Evolutionary conservation across 2,113 vertebrate genomes (phyloP), one percentile per base, ranked within the genome.

Genomic region (Boleophthalmus pectinirostris): DNA sequence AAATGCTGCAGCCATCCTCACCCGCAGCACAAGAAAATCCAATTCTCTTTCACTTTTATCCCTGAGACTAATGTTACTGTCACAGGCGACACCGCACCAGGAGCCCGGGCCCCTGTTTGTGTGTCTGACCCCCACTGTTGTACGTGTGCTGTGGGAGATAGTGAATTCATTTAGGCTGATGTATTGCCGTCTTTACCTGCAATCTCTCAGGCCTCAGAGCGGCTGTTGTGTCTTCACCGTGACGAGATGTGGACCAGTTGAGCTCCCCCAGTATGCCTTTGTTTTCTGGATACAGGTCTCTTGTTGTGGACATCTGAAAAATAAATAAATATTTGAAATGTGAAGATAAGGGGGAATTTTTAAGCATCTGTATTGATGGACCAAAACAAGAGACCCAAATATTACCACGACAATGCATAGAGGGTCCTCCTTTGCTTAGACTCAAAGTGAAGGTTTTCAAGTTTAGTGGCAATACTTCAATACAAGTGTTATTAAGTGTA

Each of bases 101-200:
- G 89, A 90, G 90, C 88, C 86, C 85, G 74, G 78, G 71, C 77
- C 18, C 78, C 82, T 78, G 38, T 83, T 75, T 79, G 71, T 81
- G 56, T 69, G 74, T 65, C 69, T 75, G 69, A 80, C 73, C 78
- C 74, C 77, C 68, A 84, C 74, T 80, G 61, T 66, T 64, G 78
- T 83, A 68, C 76, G 82, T 77, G 77, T 82, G 73, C 82, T 92
- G 84, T 89, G 83, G 81, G 84, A 91, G 92, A 93, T 93, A 93
- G 92, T 90, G 92, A 93, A 93, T 94, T 94, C 92, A 93, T 94
- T 93, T 93, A 89, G 88, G 89, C 82, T 93, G 93, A 93, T 93
- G 89, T 92, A 93, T 92, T 87, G 87, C 87, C 83, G 89, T 90
- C 91, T 91, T 92, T 91, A 92, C 87, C 89, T 83, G 82, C 85